These are phyloP conservation scores for Acanthopleura granulata DNA, from an alignment of 2,888 invertebrate species.

Conservation along the genomic window DNA sequence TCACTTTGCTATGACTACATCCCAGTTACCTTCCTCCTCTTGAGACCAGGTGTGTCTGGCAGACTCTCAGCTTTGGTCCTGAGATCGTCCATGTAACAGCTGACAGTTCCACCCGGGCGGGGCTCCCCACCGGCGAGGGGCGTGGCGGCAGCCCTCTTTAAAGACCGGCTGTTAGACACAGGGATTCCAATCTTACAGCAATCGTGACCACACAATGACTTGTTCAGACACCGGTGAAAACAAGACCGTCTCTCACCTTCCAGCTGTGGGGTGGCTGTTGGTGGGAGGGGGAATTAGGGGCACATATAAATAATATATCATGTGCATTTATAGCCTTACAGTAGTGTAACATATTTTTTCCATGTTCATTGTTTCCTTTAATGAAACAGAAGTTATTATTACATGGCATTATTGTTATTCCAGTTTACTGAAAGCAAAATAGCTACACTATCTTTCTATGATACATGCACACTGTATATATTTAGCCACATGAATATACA, in stretches of 20 bases:
- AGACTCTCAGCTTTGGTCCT: conserved; percentile 31
- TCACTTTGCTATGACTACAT: not conserved
- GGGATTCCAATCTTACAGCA: conserved; percentile 59
- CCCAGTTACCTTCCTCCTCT: conserved; percentile 28
- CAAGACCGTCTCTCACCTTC: conserved; percentile 33
- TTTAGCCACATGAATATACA: too few relatives aligned
- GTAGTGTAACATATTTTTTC: too few relatives aligned
- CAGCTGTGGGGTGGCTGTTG: too few relatives aligned
- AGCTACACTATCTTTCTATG: too few relatives aligned
- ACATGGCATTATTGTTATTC: too few relatives aligned
- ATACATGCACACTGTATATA: too few relatives aligned
- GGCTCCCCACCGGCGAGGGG: not conserved
- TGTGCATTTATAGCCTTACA: too few relatives aligned
- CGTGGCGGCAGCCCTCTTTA: not conserved
- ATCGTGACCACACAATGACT: conserved; percentile 54
- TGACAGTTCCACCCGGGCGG: not conserved
- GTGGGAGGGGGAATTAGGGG: too few relatives aligned
- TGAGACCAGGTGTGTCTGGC: conserved; percentile 34
- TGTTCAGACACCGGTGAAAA: conserved; percentile 57
- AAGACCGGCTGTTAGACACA: not conserved
- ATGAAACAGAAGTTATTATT: too few relatives aligned
- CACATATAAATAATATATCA: too few relatives aligned
- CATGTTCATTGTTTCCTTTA: too few relatives aligned
- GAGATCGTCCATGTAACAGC: conserved; percentile 33
- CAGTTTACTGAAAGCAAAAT: too few relatives aligned